Conservation (phyloP, 2,888 invertebrate species). For the Drosophila flavopinicola region DNA sequence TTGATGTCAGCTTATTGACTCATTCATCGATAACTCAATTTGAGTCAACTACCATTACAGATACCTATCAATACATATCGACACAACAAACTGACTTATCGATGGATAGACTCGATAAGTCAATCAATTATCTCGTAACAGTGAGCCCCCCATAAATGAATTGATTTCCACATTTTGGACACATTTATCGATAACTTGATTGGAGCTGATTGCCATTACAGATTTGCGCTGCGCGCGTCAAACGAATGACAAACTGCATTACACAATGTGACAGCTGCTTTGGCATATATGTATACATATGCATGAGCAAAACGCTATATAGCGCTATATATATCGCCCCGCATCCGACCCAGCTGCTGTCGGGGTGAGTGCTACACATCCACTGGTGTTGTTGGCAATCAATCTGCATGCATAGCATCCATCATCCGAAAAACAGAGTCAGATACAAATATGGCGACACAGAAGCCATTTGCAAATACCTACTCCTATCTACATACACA, state of each 20-base stretch:
- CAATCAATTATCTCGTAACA: constrained; percentile 1
- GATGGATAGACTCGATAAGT: constrained; percentile 12
- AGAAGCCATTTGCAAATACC: constrained; percentile 72
- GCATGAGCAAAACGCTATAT: background rate
- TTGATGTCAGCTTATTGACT: background rate
- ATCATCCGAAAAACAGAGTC: constrained; percentile 65
- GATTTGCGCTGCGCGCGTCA: constrained; percentile 27
- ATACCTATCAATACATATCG: background rate
- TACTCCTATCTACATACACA: constrained; percentile 17
- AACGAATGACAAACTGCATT: constrained; percentile 62
- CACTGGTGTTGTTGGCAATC: constrained; percentile 43
- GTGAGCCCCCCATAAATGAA: constrained; percentile 23
- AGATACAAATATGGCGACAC: constrained; percentile 72
- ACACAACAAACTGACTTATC: constrained; percentile 14
- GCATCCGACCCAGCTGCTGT: background rate
- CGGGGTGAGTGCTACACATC: constrained; percentile 7
- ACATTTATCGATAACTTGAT: constrained; percentile 54
- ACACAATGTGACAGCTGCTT: constrained; percentile 53
- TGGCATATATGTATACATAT: constrained; percentile 8
- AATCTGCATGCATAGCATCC: constrained; percentile 66
- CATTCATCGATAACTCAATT: constrained; percentile 9
- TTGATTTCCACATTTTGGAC: constrained; percentile 27
- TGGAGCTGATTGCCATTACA: constrained; percentile 38
- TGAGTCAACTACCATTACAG: background rate
- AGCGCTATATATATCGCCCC: background rate